Evolutionary conservation across 2,113 vertebrate species (phyloP), one percentile per base, ranked within the genome.

Genomic region (Turdus rufiventris): DNA sequence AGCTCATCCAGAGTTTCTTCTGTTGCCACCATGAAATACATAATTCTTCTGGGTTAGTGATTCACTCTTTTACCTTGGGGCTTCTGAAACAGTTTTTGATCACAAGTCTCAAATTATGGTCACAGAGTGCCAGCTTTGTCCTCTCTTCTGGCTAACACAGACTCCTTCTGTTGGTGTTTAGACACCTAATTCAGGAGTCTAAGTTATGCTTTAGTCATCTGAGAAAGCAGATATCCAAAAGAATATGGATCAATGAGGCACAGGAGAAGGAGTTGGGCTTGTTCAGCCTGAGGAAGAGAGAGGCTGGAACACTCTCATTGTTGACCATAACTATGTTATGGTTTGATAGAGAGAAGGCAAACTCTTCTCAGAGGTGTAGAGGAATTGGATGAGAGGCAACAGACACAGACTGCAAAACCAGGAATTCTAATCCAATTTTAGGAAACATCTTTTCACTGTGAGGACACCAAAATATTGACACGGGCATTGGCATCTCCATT

Each of bases 51-150:
- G 16, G 6, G 10, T n/a, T 36, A 36, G 20, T 61, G 23, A 29
- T 48, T 68, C 1, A 1, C 65, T 77, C 51, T 72, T 78, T 87
- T 40, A 36, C 31, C 20, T 10, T 65, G 23, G 31, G 18, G 18
- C n/a, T 93, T 75, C 42, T 40, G 66, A 77, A 89, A 48, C 4
- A 26, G 5, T 21, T 86, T 91, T 86, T 86, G 47, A 42, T 86
- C 34, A 43, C 18, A 58, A 50, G 18, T 66, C 53, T 87, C 51
- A 84, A 81, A 77, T n/a, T 74, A 18, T 42, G 15, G 33, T 31
- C 29, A 80, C 72, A 81, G 29, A 28, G 13, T 0, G 0, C 34
- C 0, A 0, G 36, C 5, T 48, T 86, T 62, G 9, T 25, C 45
- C 24, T 83, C 33, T 66, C 7, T 89, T 56, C 78, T 71, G 68